A percentile compares a stretch with the other conserved stretches of the same genome.
phyloP scores from a whole-genome alignment of 2,113 vertebrate genomes.

The Pomatorhinus ruficollis region DNA sequence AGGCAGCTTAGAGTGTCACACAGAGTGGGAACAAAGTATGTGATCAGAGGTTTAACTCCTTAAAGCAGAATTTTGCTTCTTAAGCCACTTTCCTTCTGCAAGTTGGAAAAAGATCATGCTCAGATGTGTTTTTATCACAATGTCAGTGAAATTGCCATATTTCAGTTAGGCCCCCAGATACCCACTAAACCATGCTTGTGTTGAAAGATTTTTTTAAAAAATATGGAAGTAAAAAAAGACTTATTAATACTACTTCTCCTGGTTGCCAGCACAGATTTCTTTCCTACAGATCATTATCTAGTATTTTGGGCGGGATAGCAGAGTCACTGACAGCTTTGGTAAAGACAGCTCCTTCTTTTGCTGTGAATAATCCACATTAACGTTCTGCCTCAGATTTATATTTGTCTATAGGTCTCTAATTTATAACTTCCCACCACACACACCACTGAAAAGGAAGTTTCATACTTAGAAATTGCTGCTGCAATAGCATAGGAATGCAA shows the following conservation, averaged over 20 bases:
- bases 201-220: not conserved
- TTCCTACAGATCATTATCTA: not conserved
- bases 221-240: not conserved
- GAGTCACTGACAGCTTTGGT: not conserved
- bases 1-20: not conserved
- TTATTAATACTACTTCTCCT: not conserved
- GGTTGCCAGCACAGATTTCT: not conserved
- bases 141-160: not conserved
- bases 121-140: not conserved
- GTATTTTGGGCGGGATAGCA: not conserved
- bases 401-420: not conserved
- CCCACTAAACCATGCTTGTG: not conserved
- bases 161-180: not conserved
- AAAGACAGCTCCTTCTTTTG: not conserved
- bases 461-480: not conserved
- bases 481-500: not conserved
- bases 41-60: not conserved
- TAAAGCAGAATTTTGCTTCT: not conserved
- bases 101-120: not conserved
- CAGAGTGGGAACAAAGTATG: not conserved
- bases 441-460: not conserved
- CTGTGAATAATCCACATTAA: not conserved
- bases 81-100: not conserved
- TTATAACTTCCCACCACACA: not conserved
- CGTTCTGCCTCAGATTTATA: not conserved